Conservation (phyloP, 2,113 vertebrate species). For the Aviceda subcristata region DNA sequence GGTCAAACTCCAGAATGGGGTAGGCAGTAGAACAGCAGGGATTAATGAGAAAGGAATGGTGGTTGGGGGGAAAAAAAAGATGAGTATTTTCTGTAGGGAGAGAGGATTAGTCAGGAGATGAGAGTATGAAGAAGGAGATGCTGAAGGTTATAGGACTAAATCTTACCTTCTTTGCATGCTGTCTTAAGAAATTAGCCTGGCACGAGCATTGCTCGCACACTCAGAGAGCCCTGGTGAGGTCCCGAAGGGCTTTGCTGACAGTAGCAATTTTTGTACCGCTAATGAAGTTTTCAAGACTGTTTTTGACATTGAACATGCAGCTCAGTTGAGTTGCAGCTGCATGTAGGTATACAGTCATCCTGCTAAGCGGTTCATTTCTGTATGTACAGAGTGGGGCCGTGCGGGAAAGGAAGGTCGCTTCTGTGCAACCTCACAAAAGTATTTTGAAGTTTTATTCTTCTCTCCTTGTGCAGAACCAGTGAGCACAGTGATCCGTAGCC, state of each 20-base stretch:
- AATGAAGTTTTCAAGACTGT: not conserved
- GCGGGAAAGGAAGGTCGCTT: not conserved
- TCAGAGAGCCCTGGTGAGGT: not conserved
- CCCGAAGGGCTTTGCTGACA: slow-evolving; percentile 1
- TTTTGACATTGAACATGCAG: rapidly evolving
- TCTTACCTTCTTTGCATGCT: not conserved
- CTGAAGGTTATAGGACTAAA: not conserved
- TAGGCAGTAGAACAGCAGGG: not conserved
- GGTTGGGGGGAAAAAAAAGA: rapidly evolving
- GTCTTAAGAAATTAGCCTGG: slow-evolving; percentile 16
- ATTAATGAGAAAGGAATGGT: not conserved
- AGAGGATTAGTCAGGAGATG: not conserved
- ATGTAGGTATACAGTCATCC: rapidly evolving
- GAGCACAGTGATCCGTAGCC: not conserved
- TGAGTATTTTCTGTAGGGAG: not conserved
- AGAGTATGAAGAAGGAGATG: not conserved
- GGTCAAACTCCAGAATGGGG: not conserved
- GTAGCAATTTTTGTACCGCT: not conserved
- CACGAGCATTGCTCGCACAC: rapidly evolving
- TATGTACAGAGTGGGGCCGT: not conserved
- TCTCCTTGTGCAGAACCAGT: not conserved
- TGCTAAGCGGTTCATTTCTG: rapidly evolving
- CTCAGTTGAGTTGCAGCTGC: not conserved
- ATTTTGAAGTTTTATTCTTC: not conserved
- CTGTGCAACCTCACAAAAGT: not conserved